Evolutionary conservation across 2,888 invertebrate species (phyloP), one percentile per base, ranked within the genome.

Genomic region (Yponomeuta sedellus): DNA sequence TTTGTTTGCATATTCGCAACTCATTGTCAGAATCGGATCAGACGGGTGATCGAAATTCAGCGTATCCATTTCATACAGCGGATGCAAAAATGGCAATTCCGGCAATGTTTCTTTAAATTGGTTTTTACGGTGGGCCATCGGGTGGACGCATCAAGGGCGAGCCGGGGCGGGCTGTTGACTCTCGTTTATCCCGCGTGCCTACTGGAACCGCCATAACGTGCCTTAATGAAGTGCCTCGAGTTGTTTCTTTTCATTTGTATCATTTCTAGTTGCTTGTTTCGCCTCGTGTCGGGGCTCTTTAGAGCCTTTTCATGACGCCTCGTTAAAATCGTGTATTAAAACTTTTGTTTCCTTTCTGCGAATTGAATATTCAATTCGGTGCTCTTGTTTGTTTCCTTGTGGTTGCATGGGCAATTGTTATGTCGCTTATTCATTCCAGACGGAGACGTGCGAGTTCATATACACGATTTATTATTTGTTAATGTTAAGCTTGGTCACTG

Each of bases 161-260:
- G 59, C 25, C n/a, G 12, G n/a, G n/a, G n/a, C 59, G 25, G 5
- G 25, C 10, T 28, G 28, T 12, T 34, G n/a, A 10, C 3, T 34
- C 22, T 64, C 44, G 64, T 66, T 67, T 65, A 69, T 71, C 65
- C 59, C 20, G 20, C 59, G 59, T 25, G 59, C 59, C 59, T 59
- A 25, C 69, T 73, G 67, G 74, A 72, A 78, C 79, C 74, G 75
- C 78, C 81, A 82, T 84, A 70, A 78, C 71, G 90, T 90, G 88
- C 90, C 90, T 89, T 89, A 85, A 73, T 68, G 64, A 82, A 80
- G 84, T 86, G 86, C 86, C 71, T 83, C 75, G 76, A 69, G 69
- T 77, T 77, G 74, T 80, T 78, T 77, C 73, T 71, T 75, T 72
- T 69, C 71, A 68, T 71, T 70, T 67, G 70, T 71, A 62, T 59